phyloP scores from a whole-genome alignment of 2,797 vertebrate species.

The Aeoliscus strigatus region DNA sequence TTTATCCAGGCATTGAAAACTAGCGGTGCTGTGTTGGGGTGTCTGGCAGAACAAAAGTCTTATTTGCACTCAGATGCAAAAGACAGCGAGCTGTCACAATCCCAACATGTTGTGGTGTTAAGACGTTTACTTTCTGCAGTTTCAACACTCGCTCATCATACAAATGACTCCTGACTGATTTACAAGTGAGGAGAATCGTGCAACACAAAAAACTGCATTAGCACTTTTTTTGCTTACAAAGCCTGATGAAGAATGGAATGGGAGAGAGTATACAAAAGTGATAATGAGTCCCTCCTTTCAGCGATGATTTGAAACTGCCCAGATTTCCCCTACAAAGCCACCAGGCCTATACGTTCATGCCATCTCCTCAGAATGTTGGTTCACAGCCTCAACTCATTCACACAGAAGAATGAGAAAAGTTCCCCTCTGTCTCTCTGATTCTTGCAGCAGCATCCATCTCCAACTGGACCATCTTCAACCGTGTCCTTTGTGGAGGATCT shows the following conservation, averaged over 20 bases:
- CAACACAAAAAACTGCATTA: constrained; percentile 50
- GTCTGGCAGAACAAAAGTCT: constrained; percentile 32
- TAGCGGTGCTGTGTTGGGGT: constrained; percentile 11
- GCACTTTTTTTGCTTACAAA: constrained; percentile 72
- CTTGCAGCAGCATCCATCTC: too few species aligned
- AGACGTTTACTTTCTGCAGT: constrained; percentile 49
- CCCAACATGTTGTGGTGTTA: constrained; percentile 40
- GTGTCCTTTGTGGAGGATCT: constrained; percentile 50
- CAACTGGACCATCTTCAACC: constrained; percentile 68
- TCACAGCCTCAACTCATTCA: constrained; percentile 56
- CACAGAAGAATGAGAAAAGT: constrained; percentile 14
- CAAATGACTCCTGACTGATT: constrained; percentile 54
- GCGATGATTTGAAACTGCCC: constrained; percentile 69
- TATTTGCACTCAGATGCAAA: constrained; percentile 31
- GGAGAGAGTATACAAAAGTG: constrained; percentile 67
- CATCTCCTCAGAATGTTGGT: constrained; percentile 65
- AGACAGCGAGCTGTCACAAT: constrained; percentile 36
- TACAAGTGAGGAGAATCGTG: constrained; percentile 49
- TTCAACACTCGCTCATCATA: constrained; percentile 42
- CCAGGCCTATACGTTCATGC: constrained; percentile 50
- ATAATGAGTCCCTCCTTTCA: constrained; percentile 68
- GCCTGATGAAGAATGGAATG: constrained; percentile 58
- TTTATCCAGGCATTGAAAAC: constrained; percentile 19
- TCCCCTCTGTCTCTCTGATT: constrained; percentile 27
- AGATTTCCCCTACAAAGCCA: constrained; percentile 70